Conservation (phyloP, 23 tunicate species). For the Phallusia fumigata region DNA sequence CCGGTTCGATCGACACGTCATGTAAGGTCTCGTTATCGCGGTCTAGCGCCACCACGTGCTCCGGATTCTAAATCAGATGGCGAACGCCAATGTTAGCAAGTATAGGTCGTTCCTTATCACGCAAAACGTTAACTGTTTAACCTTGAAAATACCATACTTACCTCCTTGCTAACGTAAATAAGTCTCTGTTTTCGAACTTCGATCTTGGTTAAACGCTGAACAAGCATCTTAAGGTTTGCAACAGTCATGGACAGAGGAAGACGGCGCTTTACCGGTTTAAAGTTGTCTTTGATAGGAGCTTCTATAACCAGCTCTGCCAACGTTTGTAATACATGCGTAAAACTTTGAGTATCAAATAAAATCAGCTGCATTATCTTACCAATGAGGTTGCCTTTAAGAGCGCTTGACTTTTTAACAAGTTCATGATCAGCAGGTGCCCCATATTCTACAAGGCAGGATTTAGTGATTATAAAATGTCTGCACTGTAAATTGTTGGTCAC, state of each 20-base stretch:
- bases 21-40: constrained; percentile 48
- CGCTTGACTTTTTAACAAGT: constrained; percentile 66
- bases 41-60: constrained; percentile 40
- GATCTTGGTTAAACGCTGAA: constrained; percentile 55
- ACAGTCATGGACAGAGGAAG: constrained; percentile 82
- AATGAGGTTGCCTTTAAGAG: constrained; percentile 67
- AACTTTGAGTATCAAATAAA: neutral
- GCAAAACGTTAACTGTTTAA: too few relatives aligned
- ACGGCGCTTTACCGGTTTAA: constrained; percentile 47
- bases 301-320: constrained; percentile 54
- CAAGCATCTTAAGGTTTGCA: constrained; percentile 56
- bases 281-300: constrained; percentile 50
- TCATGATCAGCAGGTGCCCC: constrained; percentile 78
- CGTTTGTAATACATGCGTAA: neutral
- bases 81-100: too few relatives aligned
- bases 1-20: constrained; percentile 52
- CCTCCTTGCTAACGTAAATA: constrained; percentile 73
- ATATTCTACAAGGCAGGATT: constrained; percentile 26
- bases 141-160: constrained; percentile 5
- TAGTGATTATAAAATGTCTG: neutral
- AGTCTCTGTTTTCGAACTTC: constrained; percentile 60
- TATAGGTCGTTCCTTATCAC: too few relatives aligned
- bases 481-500: neutral
- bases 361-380: constrained; percentile 15
- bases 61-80: constrained; percentile 28